Evolutionary conservation across 35 echinoderm and acorn worm species (phyloP).

Genomic region (Hemicentrotus pulcherrimus): DNA sequence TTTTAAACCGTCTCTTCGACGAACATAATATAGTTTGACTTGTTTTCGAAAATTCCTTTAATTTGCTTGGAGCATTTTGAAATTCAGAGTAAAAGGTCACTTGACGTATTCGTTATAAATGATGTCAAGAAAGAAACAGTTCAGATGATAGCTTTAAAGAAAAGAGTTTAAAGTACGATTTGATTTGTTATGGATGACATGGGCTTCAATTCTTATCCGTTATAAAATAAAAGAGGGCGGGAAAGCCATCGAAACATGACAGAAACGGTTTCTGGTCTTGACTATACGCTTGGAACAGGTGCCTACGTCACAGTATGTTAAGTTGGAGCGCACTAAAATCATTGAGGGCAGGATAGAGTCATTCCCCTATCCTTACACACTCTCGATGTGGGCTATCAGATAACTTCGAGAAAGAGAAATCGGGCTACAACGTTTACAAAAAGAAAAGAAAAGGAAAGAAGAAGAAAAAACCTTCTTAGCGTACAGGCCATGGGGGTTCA

Average conservation of each 20-base stretch:
- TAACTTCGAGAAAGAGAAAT: not conserved
- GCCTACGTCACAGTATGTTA: conserved; percentile 20
- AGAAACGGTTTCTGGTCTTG: conserved; percentile 12
- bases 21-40: too few relatives aligned
- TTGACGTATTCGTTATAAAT: not conserved
- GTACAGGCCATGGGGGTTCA: not conserved
- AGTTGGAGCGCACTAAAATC: not conserved
- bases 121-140: not conserved
- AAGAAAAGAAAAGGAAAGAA: not conserved
- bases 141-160: not conserved
- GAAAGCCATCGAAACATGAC: conserved; percentile 29
- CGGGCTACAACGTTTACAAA: not conserved
- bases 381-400: not conserved
- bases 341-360: not conserved
- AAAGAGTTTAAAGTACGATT: not conserved
- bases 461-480: not conserved
- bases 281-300: not conserved
- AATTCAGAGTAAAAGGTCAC: not conserved
- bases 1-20: too few relatives aligned
- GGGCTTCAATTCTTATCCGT: not conserved
- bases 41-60: too few relatives aligned
- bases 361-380: not conserved
- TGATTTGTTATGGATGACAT: not conserved
- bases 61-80: not conserved
- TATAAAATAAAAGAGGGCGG: not conserved